Evolutionary conservation across 2,797 vertebrate genomes (phyloP).

Genomic region (Chrosomus eos): DNA sequence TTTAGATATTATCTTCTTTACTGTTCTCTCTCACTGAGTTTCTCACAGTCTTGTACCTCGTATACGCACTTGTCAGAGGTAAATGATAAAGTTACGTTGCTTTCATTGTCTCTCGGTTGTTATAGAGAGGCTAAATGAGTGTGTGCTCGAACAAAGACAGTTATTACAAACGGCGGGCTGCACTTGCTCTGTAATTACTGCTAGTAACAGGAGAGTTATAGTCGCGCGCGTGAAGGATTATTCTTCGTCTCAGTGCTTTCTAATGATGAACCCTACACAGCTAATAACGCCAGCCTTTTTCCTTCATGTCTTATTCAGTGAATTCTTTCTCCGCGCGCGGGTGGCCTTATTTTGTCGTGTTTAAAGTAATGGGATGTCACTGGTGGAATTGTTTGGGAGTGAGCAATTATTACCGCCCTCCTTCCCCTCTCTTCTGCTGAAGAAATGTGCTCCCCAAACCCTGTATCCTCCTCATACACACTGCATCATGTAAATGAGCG

Average conservation of each 20-base stretch:
- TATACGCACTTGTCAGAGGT: neutral
- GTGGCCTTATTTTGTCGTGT: slow-evolving; percentile 62
- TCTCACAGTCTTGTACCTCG: neutral
- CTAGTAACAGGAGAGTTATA: slow-evolving; percentile 49
- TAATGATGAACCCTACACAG: slow-evolving; percentile 52
- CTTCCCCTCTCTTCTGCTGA: slow-evolving; percentile 38
- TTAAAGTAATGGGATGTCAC: slow-evolving; percentile 58
- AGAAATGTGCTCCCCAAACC: slow-evolving; percentile 10
- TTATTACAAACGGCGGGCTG: slow-evolving; percentile 33
- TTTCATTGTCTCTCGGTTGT: slow-evolving; percentile 22
- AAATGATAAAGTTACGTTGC: slow-evolving; percentile 21
- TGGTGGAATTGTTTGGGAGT: slow-evolving; percentile 55
- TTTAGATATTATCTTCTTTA: too few relatives aligned
- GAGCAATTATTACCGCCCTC: slow-evolving; percentile 52
- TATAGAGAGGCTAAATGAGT: slow-evolving; percentile 29
- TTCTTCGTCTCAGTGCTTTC: slow-evolving; percentile 36
- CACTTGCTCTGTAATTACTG: slow-evolving; percentile 55
- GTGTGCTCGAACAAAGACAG: slow-evolving; percentile 33
- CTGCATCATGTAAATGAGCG: slow-evolving; percentile 33
- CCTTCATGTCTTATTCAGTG: slow-evolving; percentile 49
- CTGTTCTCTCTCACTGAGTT: neutral
- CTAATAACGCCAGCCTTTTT: slow-evolving; percentile 53
- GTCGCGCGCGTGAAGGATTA: slow-evolving; percentile 36
- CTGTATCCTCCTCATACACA: slow-evolving; percentile 3
- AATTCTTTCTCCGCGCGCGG: slow-evolving; percentile 41